phyloP scores from a whole-genome alignment of 1,140 invertebrate species.

The Polypedilum vanderplanki region DNA sequence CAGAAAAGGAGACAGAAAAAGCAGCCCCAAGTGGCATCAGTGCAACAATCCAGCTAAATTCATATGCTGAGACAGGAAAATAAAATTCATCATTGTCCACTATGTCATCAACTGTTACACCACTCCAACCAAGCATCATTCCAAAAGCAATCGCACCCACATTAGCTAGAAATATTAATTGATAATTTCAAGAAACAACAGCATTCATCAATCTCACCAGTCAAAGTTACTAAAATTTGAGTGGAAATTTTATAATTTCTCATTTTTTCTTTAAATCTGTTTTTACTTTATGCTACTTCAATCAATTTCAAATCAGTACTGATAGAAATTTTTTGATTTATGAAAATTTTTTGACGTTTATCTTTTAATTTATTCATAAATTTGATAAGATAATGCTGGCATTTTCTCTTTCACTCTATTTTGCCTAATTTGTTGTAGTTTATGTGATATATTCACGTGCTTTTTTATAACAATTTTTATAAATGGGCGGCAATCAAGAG shows the following conservation, averaged over 20 bases:
- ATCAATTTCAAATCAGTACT: not conserved
- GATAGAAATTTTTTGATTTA: not conserved
- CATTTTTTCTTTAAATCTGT: not conserved
- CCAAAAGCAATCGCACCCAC: not conserved
- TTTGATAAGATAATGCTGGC: not conserved
- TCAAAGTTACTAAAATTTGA: not conserved
- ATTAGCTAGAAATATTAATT: not conserved
- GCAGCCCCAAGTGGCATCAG: conserved; percentile 41
- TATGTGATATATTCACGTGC: no score
- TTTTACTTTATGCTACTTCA: not conserved
- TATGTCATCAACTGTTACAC: conserved; percentile 44
- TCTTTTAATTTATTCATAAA: conserved; percentile 14
- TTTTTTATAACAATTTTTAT: no score
- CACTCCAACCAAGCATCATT: conserved; percentile 49
- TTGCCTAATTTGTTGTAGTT: no score
- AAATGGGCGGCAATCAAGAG: no score
- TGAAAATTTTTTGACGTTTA: not conserved
- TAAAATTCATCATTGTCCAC: conserved; percentile 36
- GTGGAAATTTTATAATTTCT: not conserved
- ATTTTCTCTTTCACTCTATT: not conserved
- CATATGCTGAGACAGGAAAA: conserved; percentile 44
- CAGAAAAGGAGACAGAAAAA: not conserved
- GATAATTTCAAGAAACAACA: not conserved
- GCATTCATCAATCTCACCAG: not conserved
- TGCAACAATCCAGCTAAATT: conserved; percentile 58